Evolutionary conservation across 2,888 invertebrate genomes (phyloP), one percentile per base, ranked within the genome.

Genomic region (Drosophila putrida): DNA sequence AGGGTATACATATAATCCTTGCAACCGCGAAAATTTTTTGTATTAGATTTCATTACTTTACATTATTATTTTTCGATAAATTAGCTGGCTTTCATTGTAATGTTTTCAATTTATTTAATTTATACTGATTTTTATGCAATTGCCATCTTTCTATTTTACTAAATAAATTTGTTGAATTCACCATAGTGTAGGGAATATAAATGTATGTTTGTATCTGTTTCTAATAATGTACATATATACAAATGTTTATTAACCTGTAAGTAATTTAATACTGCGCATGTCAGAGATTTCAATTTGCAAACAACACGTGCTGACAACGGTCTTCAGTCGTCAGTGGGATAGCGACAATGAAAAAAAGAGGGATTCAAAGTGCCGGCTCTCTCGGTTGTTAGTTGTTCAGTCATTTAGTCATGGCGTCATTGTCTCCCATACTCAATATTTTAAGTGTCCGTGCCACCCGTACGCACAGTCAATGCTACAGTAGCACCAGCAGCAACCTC

Each of bases 231-330:
- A 25, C 25, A 38, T 20, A 20, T n/a, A 33, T 25, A 27, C 25
- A 38, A 27, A 43, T 55, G 36, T 36, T 51, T 44, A 57, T 43
- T 51, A 55, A 76, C 67, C 58, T 67, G 72, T 55, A 67, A 51
- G 62, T 53, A 13, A 25, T 28, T 3, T 8, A 10, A 15, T 36
- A 59, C 41, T 74, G 75, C 75, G 75, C 75, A 75, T 78, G 75
- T 27, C 74, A 28, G 20, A 20, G 44, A 36, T 13, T 46, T 11
- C 6, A 55, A 58, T 65, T 68, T 35, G 64, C 44, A 65, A 78
- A 69, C 60, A 75, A 54, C 74, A 78, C 75, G 75, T 75, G 75
- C 69, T 38, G 35, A 54, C n/a, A 25, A 57, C 57, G 55, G 64
- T 74, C 73, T 28, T 35, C 13, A 20, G 20, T 13, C 51, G 55